These are phyloP conservation scores for Serilophus lunatus DNA, from an alignment of 2,113 vertebrate species.

Conservation along the genomic window DNA sequence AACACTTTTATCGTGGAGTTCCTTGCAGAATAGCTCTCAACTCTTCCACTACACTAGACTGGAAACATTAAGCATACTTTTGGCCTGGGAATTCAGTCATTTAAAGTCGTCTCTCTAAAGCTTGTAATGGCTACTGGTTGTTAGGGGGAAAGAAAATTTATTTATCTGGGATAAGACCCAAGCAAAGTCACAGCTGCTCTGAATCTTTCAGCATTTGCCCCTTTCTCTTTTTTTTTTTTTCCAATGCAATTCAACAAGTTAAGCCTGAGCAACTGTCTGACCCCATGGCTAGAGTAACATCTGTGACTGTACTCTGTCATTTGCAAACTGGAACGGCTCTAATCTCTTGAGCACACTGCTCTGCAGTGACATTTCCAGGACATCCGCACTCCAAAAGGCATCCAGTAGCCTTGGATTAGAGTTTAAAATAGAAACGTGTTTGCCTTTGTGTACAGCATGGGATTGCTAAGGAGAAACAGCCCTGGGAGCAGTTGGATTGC, in stretches of 20 bases:
- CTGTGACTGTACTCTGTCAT: constrained; percentile 37
- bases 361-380: constrained; percentile 62
- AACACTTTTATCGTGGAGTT: accelerated
- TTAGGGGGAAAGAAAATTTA: background rate
- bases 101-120: background rate
- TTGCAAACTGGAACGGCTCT: constrained; percentile 10
- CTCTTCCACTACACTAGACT: background rate
- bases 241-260: background rate
- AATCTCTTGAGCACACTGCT: constrained; percentile 42
- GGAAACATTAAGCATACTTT: accelerated
- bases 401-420: background rate
- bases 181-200: background rate
- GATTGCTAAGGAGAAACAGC: background rate
- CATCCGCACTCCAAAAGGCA: constrained; percentile 37
- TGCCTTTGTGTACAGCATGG: background rate
- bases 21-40: background rate
- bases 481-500: background rate
- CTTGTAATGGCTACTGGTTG: background rate
- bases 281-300: background rate
- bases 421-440: constrained; percentile 31
- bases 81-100: background rate
- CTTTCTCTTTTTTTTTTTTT: background rate
- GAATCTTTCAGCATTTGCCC: background rate
- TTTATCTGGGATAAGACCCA: background rate
- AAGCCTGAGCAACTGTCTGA: background rate